Evolutionary conservation across 2,888 invertebrate genomes (phyloP), one percentile per base, ranked within the genome.

Genomic region (Drosophila formosana): DNA sequence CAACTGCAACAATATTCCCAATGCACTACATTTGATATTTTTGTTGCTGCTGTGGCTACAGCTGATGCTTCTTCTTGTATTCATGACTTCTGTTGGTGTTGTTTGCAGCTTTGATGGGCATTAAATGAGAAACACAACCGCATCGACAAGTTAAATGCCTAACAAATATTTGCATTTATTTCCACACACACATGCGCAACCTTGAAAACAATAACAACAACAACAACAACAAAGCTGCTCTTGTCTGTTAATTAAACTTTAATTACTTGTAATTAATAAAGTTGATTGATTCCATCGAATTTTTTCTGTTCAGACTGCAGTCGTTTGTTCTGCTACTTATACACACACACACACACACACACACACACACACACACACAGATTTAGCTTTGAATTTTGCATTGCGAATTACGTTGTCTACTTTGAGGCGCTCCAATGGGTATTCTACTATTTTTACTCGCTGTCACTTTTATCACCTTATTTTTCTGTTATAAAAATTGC

Each of bases 251-350:
- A 82, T 82, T 81, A 81, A 82, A 84, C 75, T 84, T 82, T 87
- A 82, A 82, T 82, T 82, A 87, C 78, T 69, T 82, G 82, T 81
- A 78, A 87, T 82, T 82, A 87, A 84, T 87, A 75, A 82, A 75
- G 64, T 78, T 81, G 81, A 71, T 83, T 81, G 83, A 80, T 77
- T 67, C 53, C 75, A 67, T 55, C 26, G 41, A 74, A 58, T 43
- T 66, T 66, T 60, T 43, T 23, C 3, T 43, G 34, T 11, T n/a
- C 45, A 37, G n/a, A n/a, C n/a, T n/a, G n/a, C 18, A 32, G 32
- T 18, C 18, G 18, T 18, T 18, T 18, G 18, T 1, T 18, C 18
- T 30, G 30, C 37, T 28, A 46, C 25, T 55, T 55, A 57, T 26
- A 53, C 46, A 32, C 37, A 51, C 52, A 39, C 45, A 56, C 52